Evolutionary conservation across 2,888 invertebrate genomes (phyloP).

Genomic region (Stenodema calcarata): DNA sequence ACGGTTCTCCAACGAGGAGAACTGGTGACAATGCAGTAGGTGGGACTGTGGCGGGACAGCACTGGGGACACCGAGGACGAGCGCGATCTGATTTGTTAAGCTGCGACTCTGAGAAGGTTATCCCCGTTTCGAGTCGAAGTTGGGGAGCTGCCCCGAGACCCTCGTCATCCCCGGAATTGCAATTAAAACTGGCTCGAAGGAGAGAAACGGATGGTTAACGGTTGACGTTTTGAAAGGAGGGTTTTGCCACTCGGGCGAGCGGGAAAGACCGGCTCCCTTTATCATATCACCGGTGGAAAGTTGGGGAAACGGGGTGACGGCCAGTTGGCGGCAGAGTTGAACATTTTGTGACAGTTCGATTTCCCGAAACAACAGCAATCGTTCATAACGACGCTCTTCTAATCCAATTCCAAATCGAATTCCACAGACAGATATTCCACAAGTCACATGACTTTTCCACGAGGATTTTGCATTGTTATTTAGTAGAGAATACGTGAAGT

Average conservation of each 20-base stretch:
- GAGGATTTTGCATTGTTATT: no score
- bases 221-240: slow-evolving; percentile 3
- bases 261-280: not conserved
- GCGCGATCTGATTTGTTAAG: not conserved
- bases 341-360: no score
- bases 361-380: no score
- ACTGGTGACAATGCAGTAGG: not conserved
- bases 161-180: slow-evolving; percentile 3
- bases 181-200: not conserved
- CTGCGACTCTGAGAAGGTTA: not conserved
- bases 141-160: not conserved
- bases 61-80: not conserved
- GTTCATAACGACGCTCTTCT: no score
- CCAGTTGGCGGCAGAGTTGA: not conserved
- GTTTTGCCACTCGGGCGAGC: not conserved
- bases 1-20: not conserved
- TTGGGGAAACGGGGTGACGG: not conserved
- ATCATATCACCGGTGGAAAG: not conserved
- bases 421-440: no score
- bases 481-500: no score
- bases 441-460: no score
- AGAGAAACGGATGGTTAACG: not conserved
- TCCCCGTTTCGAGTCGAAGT: not conserved
- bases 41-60: not conserved
- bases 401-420: no score